Conservation (phyloP, 64 coral and sea anemone species). For the Montipora efflorescens region DNA sequence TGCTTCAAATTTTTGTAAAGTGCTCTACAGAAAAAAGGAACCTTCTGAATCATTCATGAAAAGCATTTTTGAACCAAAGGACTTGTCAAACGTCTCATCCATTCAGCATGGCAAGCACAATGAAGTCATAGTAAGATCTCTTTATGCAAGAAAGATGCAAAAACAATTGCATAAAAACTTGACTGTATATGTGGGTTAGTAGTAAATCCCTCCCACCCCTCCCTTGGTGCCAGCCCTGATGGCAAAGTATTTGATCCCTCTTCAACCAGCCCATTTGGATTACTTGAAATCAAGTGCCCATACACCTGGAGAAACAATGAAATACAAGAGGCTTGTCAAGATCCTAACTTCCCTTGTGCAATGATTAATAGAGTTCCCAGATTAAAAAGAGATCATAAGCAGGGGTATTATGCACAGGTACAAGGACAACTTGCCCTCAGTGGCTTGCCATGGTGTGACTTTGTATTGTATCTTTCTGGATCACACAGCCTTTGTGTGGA, state of each 20-base stretch:
- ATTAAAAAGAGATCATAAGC: constrained; percentile 28
- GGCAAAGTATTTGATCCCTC: background rate
- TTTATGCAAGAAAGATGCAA: constrained; percentile 21
- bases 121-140: constrained; percentile 10
- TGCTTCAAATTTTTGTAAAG: constrained; percentile 16
- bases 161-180: background rate
- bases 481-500: constrained; percentile 42
- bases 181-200: background rate
- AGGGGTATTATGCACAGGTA: constrained; percentile 50
- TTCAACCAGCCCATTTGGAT: background rate
- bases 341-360: constrained; percentile 16
- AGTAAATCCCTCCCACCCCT: background rate
- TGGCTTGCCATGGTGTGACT: constrained; percentile 71
- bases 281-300: background rate
- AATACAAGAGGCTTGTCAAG: constrained; percentile 30
- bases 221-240: background rate
- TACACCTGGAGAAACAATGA: background rate
- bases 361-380: constrained; percentile 2
- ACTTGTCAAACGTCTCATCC: background rate
- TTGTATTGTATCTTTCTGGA: constrained; percentile 65
- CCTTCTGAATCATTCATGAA: background rate
- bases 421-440: constrained; percentile 70
- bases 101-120: constrained; percentile 19
- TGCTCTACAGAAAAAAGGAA: constrained; percentile 9
- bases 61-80: constrained; percentile 33